Percentiles rank a stretch among this genome's conserved stretches.
These are phyloP conservation scores for Bufo gargarizans DNA, from an alignment of 2,113 vertebrate species.

Conservation along the genomic window DNA sequence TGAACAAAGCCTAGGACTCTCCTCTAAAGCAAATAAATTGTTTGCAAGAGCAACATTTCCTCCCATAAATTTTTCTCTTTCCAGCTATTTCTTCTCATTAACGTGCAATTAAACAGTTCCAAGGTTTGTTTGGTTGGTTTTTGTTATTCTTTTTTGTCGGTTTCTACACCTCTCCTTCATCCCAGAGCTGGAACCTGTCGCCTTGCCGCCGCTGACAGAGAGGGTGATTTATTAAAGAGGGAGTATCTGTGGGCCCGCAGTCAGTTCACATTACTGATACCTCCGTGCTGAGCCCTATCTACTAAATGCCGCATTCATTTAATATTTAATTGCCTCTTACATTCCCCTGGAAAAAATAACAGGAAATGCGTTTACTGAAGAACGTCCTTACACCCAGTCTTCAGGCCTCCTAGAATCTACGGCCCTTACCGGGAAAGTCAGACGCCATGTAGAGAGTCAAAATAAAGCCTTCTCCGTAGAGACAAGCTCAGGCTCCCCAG, in stretches of 20 bases:
- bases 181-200: background rate
- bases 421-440: slow-evolving; percentile 49
- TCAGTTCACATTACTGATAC: slow-evolving; percentile 47
- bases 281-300: slow-evolving; percentile 36
- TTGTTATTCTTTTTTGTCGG: background rate
- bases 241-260: slow-evolving; percentile 3
- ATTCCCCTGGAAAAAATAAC: slow-evolving; percentile 59
- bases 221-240: slow-evolving; percentile 45
- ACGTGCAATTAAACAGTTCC: background rate
- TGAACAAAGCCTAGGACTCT: background rate
- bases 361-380: slow-evolving; percentile 53
- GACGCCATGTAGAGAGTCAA: slow-evolving; percentile 54
- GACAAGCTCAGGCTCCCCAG: slow-evolving; percentile 28
- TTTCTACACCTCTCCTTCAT: background rate
- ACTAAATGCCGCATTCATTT: slow-evolving; percentile 53
- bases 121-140: slow-evolving; percentile 1
- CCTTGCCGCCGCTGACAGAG: background rate
- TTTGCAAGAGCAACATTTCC: slow-evolving; percentile 7
- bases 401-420: slow-evolving; percentile 48
- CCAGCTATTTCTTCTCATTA: background rate
- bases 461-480: slow-evolving; percentile 48
- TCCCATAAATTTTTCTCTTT: background rate
- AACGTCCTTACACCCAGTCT: slow-evolving; percentile 53
- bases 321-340: slow-evolving; percentile 58
- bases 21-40: background rate